Evolutionary conservation across 2,113 vertebrate genomes (phyloP).

Genomic region (Irena cyanogastra): DNA sequence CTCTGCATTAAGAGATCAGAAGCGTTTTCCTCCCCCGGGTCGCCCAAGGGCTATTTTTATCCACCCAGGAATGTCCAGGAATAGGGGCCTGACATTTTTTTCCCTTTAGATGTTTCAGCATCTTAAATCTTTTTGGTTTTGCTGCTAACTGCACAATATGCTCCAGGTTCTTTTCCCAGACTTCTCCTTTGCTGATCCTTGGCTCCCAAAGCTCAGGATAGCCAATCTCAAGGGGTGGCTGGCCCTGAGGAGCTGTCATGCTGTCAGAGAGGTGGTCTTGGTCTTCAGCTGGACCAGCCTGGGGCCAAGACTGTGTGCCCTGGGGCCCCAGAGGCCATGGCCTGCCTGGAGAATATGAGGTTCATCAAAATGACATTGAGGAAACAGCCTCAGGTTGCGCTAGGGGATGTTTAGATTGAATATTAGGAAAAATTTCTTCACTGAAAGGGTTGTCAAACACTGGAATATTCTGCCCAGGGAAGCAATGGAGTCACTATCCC

Average conservation of each 20-base stretch:
- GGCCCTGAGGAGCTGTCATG: neutral
- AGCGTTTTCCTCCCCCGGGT: neutral
- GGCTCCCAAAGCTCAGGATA: neutral
- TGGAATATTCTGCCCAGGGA: neutral
- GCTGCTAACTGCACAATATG: neutral
- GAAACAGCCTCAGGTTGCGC: neutral
- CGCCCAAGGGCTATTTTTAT: constrained; percentile 54
- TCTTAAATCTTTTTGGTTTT: neutral
- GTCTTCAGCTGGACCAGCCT: neutral
- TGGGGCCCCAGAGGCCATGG: neutral
- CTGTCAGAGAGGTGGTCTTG: neutral
- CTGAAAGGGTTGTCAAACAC: neutral
- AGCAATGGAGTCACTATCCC: neutral
- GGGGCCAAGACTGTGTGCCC: neutral
- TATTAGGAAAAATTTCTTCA: neutral
- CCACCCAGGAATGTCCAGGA: constrained; percentile 36
- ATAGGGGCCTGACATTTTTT: constrained; percentile 37
- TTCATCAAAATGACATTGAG: neutral
- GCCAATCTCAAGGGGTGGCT: neutral
- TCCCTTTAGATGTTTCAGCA: constrained; percentile 19
- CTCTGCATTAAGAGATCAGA: constrained; percentile 44
- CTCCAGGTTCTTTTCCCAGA: neutral
- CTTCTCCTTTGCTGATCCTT: neutral
- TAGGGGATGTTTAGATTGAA: neutral
- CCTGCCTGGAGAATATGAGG: neutral